Evolutionary conservation across 2,888 invertebrate genomes (phyloP), one percentile per base, ranked within the genome.

Genomic region (Rhabditophanes sp.): DNA sequence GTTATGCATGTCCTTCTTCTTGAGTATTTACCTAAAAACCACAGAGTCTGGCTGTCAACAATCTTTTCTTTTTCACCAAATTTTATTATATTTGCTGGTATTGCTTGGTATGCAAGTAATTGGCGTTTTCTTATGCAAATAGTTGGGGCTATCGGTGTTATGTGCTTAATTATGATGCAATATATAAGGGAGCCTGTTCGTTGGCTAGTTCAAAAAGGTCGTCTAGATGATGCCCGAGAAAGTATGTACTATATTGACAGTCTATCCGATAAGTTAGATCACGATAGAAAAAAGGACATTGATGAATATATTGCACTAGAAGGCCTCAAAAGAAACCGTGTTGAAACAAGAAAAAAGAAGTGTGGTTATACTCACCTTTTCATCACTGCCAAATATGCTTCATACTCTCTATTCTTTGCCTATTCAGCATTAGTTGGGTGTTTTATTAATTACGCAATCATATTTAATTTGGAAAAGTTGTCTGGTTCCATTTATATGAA

Each of bases 381-480:
- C 32, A 12, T 33, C 7, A 11, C 19, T 15, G n/a, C 21, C 2
- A 7, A 17, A 9, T 7, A 39, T 17, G 9, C 3, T 2, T 42
- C 18, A 9, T 14, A 12, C 3, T 25, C 3, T 38, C 11, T 19
- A 19, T 19, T 7, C 25, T 16, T n/a, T 33, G 11, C 3, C 12
- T 17, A 32, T 9, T 31, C 11, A 9, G 9, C 2, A 16, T 2
- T 9, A 22, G 6, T 12, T 41, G 33, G 16, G 14, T 11, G 7
- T 6, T 42, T 59, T 7, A 44, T 58, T 15, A 48, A 48, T 31
- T 59, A 59, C 30, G 50, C 56, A 8, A 44, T 59, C n/a, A 32
- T 58, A 5, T 59, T 59, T 44, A 59, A 59, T 35, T 53, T 59
- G 55, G 59, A 59, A 26, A 48, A 53, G 22, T 36, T 56, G 11